Percentiles rank a stretch among this genome's conserved stretches.
phyloP scores from a whole-genome alignment of 2,888 invertebrate genomes.

The Panopea generosa region DNA sequence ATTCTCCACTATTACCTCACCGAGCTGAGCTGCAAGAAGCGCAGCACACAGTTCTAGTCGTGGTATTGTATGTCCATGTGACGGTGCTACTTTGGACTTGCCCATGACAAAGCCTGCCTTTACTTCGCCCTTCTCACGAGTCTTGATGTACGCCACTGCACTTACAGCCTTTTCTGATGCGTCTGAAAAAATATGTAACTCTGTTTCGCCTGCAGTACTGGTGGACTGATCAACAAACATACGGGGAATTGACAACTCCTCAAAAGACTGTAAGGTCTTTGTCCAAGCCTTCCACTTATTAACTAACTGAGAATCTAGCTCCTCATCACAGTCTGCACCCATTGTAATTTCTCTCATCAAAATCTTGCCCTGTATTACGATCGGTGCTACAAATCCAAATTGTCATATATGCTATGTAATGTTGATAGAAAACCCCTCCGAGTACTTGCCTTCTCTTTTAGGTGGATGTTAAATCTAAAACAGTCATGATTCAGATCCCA shows the following conservation, averaged over 20 bases:
- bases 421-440: no score
- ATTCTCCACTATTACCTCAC: conserved; percentile 19
- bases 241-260: conserved; percentile 32
- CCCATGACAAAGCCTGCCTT: no score
- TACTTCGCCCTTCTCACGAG: conserved; percentile 57
- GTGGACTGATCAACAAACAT: conserved; percentile 26
- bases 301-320: conserved; percentile 25
- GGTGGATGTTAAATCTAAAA: no score
- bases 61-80: no score
- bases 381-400: conserved; percentile 57
- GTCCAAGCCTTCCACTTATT: no score
- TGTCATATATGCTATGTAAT: conserved; percentile 64
- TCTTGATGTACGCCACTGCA: no score
- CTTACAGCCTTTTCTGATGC: no score
- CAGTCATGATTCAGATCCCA: no score
- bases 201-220: not conserved
- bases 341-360: no score
- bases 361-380: conserved; percentile 62
- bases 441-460: conserved; percentile 38
- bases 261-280: conserved; percentile 27
- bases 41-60: conserved; percentile 44
- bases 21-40: conserved; percentile 43
- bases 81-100: no score
- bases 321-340: conserved; percentile 59
- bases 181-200: no score